A percentile compares a stretch with the other conserved stretches of the same genome.
These are phyloP conservation scores for Lordiphosa mommai DNA, from an alignment of 1,140 invertebrate species.

Conservation along the genomic window DNA sequence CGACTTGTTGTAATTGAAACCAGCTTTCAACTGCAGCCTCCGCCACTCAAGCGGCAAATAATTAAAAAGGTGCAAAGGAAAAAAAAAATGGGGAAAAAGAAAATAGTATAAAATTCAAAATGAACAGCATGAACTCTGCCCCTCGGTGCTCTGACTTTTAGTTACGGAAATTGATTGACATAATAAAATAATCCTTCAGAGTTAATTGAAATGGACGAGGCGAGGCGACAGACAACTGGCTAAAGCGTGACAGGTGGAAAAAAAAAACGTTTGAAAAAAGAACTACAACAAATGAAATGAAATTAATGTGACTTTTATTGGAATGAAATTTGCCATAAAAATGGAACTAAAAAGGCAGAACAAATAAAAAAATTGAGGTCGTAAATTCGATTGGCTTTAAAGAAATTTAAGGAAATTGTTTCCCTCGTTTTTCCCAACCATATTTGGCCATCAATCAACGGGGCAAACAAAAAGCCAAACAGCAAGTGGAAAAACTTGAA, in stretches of 20 bases:
- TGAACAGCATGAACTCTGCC: conserved; percentile 5
- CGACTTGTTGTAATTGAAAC: conserved; percentile 11
- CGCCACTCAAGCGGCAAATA: neutral
- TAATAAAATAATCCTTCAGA: conserved; percentile 76
- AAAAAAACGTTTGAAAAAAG: conserved; percentile 17
- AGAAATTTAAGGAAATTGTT: conserved; percentile 32
- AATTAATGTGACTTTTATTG: conserved; percentile 74
- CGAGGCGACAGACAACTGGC: conserved; percentile 27
- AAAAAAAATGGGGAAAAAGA: neutral
- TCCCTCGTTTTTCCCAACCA: conserved; percentile 3
- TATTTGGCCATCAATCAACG: conserved; percentile 67
- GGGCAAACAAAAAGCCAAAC: conserved; percentile 57
- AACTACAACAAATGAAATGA: conserved; percentile 67
- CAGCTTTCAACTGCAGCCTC: too few species aligned
- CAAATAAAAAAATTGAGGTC: conserved; percentile 2
- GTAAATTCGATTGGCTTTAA: conserved; percentile 43
- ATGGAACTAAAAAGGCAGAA: conserved; percentile 24
- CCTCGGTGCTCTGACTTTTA: conserved; percentile 47
- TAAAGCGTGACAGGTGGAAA: conserved; percentile 51
- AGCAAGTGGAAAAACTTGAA: conserved; percentile 22
- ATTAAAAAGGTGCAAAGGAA: neutral
- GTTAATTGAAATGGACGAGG: conserved; percentile 73
- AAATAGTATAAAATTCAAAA: conserved; percentile 11
- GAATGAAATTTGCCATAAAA: conserved; percentile 68
- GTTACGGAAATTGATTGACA: conserved; percentile 75